A percentile compares a stretch with the other conserved stretches of the same genome.
Conservation (phyloP, 2,888 invertebrate genomes). For the Helobdella robusta region DNA sequence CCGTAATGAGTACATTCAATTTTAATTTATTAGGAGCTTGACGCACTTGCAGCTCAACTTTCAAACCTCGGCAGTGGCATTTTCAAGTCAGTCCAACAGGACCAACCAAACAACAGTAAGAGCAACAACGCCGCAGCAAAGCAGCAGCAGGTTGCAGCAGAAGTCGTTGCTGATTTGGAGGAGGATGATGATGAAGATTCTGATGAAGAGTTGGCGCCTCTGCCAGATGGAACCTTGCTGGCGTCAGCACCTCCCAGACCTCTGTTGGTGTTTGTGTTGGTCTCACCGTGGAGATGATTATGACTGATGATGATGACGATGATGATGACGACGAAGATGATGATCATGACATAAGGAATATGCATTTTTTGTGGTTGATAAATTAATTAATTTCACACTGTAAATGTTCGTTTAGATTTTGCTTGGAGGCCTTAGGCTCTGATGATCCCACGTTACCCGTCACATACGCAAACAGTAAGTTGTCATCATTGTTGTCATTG, state of each 20-base stretch:
- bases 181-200: conserved; percentile 41
- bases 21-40: too few species aligned
- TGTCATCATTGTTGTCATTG: background rate
- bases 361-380: background rate
- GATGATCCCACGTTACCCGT: conserved; percentile 21
- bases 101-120: background rate
- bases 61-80: conserved; percentile 71
- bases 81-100: background rate
- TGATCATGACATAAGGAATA: conserved; percentile 47
- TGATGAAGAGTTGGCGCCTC: conserved; percentile 39
- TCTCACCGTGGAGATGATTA: background rate
- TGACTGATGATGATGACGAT: background rate
- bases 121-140: background rate
- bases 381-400: background rate
- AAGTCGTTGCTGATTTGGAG: background rate
- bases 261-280: conserved; percentile 36
- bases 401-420: background rate
- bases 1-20: too few species aligned
- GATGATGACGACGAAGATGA: conserved; percentile 43
- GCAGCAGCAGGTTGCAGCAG: background rate
- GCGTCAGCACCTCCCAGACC: conserved; percentile 77
- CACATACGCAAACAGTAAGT: background rate
- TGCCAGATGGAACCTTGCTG: conserved; percentile 81
- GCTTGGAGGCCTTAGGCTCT: background rate
- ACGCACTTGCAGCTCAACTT: conserved; percentile 87